A percentile compares a stretch with the other conserved stretches of the same genome.
phyloP scores from a whole-genome alignment of 1,140 invertebrate genomes.

The Ceratitis capitata region DNA sequence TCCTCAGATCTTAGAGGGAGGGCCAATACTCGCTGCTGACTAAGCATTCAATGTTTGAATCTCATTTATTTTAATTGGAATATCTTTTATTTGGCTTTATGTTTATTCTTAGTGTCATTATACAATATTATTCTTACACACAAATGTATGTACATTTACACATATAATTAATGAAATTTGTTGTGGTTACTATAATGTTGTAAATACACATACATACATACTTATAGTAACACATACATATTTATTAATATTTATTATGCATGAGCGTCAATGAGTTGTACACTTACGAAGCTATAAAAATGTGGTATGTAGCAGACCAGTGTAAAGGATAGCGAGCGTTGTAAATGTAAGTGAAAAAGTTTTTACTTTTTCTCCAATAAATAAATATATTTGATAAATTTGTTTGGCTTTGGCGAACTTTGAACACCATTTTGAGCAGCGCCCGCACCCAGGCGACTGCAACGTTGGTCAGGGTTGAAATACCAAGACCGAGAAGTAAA shows the following conservation, averaged over 20 bases:
- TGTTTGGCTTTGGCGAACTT: conserved; percentile 28
- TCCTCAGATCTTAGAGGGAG: too few species aligned
- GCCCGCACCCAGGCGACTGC: background rate
- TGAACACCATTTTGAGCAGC: background rate
- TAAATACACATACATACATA: background rate
- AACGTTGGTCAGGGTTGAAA: background rate
- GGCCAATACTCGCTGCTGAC: too few species aligned
- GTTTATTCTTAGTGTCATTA: too few species aligned
- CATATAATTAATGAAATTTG: conserved; percentile 26
- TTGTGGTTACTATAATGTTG: background rate
- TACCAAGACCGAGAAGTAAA: too few species aligned
- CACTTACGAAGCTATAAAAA: too few species aligned
- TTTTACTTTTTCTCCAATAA: conserved; percentile 9
- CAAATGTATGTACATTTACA: background rate
- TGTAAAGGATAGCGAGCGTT: too few species aligned
- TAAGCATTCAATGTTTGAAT: background rate
- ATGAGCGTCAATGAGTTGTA: background rate
- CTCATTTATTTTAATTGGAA: conserved; percentile 64
- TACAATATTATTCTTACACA: conserved; percentile 54
- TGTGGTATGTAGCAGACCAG: too few species aligned
- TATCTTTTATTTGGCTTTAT: conserved; percentile 65
- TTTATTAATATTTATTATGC: background rate
- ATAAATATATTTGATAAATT: conserved; percentile 36
- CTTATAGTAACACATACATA: background rate
- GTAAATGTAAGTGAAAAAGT: background rate